Evolutionary conservation across 2,888 invertebrate species (phyloP).

Genomic region (Gryllus longicercus): DNA sequence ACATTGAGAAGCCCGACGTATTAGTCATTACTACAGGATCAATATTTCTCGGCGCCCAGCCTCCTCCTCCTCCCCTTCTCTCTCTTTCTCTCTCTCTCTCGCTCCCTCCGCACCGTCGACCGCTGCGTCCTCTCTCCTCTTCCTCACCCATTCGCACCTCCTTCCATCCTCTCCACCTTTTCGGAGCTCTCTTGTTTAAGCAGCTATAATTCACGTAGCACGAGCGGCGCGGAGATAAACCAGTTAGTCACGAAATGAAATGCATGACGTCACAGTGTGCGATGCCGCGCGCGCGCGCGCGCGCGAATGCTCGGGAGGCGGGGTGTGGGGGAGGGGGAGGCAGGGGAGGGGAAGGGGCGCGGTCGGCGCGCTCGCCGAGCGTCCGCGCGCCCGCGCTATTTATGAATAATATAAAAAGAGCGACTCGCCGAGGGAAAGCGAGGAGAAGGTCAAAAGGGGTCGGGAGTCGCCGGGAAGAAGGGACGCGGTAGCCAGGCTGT

Average conservation of each 20-base stretch:
- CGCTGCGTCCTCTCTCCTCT: neutral
- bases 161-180: neutral
- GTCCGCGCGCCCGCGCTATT: neutral
- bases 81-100: neutral
- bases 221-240: slow-evolving; percentile 18
- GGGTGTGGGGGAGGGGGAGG: neutral
- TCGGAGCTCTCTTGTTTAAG: neutral
- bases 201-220: slow-evolving; percentile 10
- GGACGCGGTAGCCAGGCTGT: no score
- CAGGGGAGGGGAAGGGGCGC: neutral
- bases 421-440: no score
- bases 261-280: neutral
- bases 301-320: neutral
- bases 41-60: neutral
- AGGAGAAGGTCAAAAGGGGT: no score
- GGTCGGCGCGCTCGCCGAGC: neutral
- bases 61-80: neutral
- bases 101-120: neutral
- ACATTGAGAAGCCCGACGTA: neutral
- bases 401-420: no score
- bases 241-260: slow-evolving; percentile 25
- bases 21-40: slow-evolving; percentile 9
- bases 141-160: neutral
- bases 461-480: no score
- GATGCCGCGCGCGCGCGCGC: neutral